These are phyloP conservation scores for Bilobella aurantiaca DNA, from an alignment of 1,140 invertebrate species.

Conservation along the genomic window DNA sequence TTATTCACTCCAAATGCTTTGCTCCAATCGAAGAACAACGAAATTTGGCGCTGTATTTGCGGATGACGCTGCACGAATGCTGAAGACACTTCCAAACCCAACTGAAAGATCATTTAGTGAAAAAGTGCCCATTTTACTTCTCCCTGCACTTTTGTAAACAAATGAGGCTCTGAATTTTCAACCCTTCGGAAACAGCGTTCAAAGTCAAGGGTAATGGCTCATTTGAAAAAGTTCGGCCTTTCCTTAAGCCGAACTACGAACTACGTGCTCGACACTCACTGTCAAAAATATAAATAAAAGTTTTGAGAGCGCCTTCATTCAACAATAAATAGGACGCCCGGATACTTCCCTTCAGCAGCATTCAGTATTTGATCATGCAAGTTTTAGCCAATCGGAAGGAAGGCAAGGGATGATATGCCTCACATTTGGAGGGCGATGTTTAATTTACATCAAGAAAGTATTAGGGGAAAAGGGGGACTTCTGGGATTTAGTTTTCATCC, in stretches of 20 bases:
- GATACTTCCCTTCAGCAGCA: background rate
- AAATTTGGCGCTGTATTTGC: too few relatives aligned
- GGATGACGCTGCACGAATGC: too few relatives aligned
- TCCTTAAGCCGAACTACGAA: background rate
- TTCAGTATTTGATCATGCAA: background rate
- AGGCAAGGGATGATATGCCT: background rate
- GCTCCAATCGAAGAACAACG: too few relatives aligned
- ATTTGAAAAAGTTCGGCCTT: too few relatives aligned
- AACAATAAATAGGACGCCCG: background rate
- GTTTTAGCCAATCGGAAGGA: background rate
- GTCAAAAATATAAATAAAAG: conserved; percentile 4
- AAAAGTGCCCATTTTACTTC: too few relatives aligned
- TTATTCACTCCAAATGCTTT: too few relatives aligned
- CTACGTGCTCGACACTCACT: background rate
- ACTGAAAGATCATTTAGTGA: too few relatives aligned
- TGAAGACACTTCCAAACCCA: too few relatives aligned
- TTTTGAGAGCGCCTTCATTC: background rate
- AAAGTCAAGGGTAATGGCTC: too few relatives aligned
- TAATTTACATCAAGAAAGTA: background rate
- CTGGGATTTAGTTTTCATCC: background rate
- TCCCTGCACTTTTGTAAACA: too few relatives aligned
- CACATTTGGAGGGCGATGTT: background rate
- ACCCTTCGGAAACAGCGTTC: too few relatives aligned
- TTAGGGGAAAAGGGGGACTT: background rate
- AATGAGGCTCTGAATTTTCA: too few relatives aligned